Evolutionary conservation across 2,113 vertebrate genomes (phyloP).

Genomic region (Caloenas nicobarica): DNA sequence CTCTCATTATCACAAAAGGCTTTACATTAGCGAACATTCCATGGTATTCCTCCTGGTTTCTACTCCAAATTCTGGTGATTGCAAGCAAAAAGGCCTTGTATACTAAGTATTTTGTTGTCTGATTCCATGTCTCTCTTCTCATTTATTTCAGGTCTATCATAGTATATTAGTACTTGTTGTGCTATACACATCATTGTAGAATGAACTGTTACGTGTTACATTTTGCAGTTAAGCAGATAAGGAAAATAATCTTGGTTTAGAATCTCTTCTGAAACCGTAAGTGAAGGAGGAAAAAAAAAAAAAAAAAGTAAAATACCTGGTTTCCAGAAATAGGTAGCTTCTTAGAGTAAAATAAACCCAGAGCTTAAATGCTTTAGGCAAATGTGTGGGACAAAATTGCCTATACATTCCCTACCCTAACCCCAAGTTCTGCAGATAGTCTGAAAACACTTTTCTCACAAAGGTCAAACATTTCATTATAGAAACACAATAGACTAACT

Average conservation of each 20-base stretch:
- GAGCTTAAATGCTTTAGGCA: not conserved
- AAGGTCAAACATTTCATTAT: slow-evolving; percentile 12
- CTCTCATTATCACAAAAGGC: not conserved
- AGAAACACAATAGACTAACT: not conserved
- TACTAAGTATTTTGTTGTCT: not conserved
- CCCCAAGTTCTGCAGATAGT: slow-evolving; percentile 12
- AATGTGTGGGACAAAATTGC: slow-evolving; percentile 43
- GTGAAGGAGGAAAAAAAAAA: not conserved
- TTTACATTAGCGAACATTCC: not conserved
- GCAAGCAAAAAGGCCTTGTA: not conserved
- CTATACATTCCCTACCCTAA: not conserved
- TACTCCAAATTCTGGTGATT: not conserved
- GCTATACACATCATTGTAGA: not conserved
- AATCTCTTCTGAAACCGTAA: slow-evolving; percentile 61
- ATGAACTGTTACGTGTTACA: not conserved
- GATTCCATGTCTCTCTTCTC: not conserved
- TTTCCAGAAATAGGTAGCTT: slow-evolving; percentile 49
- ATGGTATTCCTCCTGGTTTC: not conserved
- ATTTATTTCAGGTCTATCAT: not conserved
- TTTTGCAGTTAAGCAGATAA: slow-evolving; percentile 6
- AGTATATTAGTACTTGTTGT: not conserved
- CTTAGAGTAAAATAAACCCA: not conserved
- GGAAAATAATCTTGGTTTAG: slow-evolving; percentile 53
- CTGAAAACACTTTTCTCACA: slow-evolving; percentile 3
- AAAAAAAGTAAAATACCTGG: not conserved